Evolutionary conservation across 2,113 vertebrate species (phyloP).

Genomic region (Ophiodon elongatus): DNA sequence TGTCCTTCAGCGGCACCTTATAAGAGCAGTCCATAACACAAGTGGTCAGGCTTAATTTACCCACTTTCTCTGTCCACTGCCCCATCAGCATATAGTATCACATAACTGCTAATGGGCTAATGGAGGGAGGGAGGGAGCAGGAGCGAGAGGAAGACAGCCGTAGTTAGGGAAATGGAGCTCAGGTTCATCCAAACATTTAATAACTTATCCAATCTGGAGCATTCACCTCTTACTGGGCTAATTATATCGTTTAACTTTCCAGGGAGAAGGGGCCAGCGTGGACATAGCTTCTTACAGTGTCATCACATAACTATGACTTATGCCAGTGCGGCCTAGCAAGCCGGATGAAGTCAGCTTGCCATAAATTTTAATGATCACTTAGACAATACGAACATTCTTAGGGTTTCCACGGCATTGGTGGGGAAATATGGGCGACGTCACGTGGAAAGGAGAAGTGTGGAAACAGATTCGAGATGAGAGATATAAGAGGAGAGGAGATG

Average conservation of each 20-base stretch:
- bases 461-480: slow-evolving; percentile 4
- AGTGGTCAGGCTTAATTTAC: slow-evolving; percentile 84
- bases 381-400: slow-evolving; percentile 74
- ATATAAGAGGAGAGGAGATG: slow-evolving; percentile 9
- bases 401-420: slow-evolving; percentile 64
- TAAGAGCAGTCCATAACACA: slow-evolving; percentile 75
- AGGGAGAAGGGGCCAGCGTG: slow-evolving; percentile 66
- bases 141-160: slow-evolving; percentile 58
- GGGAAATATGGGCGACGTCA: slow-evolving; percentile 58
- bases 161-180: slow-evolving; percentile 81
- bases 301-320: slow-evolving; percentile 87
- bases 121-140: slow-evolving; percentile 53
- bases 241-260: slow-evolving; percentile 83
- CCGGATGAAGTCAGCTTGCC: slow-evolving; percentile 82
- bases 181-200: slow-evolving; percentile 87
- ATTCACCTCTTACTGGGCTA: slow-evolving; percentile 80
- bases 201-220: slow-evolving; percentile 83
- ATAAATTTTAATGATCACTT: slow-evolving; percentile 85
- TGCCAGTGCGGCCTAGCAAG: slow-evolving; percentile 77
- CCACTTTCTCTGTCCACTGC: slow-evolving; percentile 78
- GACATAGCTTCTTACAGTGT: slow-evolving; percentile 74
- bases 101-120: slow-evolving; percentile 83
- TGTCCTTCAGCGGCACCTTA: slow-evolving; percentile 78
- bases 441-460: slow-evolving; percentile 25
- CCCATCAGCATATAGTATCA: slow-evolving; percentile 83